Percentiles rank a stretch among this genome's conserved stretches.
Conservation (phyloP, 2,888 invertebrate genomes). For the Acleris sparsana region DNA sequence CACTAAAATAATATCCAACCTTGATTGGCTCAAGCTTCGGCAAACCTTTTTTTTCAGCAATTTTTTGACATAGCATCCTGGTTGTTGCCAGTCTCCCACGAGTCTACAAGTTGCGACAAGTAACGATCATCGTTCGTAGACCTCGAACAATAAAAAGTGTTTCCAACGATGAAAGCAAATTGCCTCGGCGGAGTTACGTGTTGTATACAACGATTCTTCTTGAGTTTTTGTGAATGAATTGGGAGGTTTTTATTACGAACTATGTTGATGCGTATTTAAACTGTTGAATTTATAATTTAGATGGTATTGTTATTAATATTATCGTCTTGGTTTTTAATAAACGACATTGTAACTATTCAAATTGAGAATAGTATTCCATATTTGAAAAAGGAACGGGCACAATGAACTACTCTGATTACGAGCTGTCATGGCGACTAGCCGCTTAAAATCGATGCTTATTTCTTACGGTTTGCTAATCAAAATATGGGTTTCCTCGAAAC, state of each 20-base stretch:
- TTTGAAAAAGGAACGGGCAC: constrained; percentile 7
- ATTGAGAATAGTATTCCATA: not conserved
- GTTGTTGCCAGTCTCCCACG: constrained; percentile 49
- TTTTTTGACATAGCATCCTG: constrained; percentile 36
- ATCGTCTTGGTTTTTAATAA: too few species aligned
- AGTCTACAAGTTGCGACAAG: constrained; percentile 48
- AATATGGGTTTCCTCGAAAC: constrained; percentile 19
- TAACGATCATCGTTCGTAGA: constrained; percentile 39
- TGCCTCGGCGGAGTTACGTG: not conserved
- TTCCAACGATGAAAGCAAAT: constrained; percentile 26
- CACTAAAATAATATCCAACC: not conserved
- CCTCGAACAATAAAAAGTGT: constrained; percentile 33
- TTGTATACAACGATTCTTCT: constrained; percentile 11
- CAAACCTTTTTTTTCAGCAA: constrained; percentile 10
- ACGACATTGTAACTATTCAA: not conserved
- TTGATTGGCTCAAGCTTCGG: constrained; percentile 11
- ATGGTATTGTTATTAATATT: too few species aligned
- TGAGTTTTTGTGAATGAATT: too few species aligned
- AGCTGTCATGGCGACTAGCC: constrained; percentile 21
- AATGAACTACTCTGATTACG: constrained; percentile 7
- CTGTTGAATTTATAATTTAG: too few species aligned
- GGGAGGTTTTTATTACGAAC: too few species aligned
- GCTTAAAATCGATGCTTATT: constrained; percentile 12
- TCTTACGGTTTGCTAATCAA: constrained; percentile 30
- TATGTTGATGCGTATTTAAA: too few species aligned